These are phyloP conservation scores for Patella depressa DNA, from an alignment of 2,888 invertebrate species.

Conservation along the genomic window DNA sequence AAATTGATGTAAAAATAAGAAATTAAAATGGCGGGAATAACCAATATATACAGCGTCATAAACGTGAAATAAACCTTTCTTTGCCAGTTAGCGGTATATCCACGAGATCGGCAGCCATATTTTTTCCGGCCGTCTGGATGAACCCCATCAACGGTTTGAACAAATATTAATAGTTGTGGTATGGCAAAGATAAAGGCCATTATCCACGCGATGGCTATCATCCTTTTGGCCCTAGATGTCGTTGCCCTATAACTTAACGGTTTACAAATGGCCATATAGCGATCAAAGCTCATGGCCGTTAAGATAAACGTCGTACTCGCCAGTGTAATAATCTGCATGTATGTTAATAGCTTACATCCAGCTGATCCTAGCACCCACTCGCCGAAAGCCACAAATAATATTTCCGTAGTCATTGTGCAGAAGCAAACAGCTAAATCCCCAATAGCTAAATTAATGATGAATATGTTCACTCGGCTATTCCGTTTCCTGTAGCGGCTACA, in stretches of 20 bases:
- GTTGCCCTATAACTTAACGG: slow-evolving; percentile 67
- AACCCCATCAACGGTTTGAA: slow-evolving; percentile 63
- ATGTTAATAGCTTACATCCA: slow-evolving; percentile 70
- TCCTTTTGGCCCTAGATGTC: slow-evolving; percentile 64
- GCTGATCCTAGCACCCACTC: slow-evolving; percentile 72
- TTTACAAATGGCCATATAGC: slow-evolving; percentile 70
- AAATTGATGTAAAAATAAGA: slow-evolving; percentile 72
- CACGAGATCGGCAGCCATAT: slow-evolving; percentile 66
- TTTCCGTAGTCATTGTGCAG: slow-evolving; percentile 72
- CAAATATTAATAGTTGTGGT: slow-evolving; percentile 71
- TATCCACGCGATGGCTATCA: slow-evolving; percentile 70
- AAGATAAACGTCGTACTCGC: slow-evolving; percentile 72
- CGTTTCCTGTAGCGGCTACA: slow-evolving; percentile 66
- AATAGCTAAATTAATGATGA: slow-evolving; percentile 72
- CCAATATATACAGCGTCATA: slow-evolving; percentile 70
- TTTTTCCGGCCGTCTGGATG: slow-evolving; percentile 64
- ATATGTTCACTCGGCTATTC: slow-evolving; percentile 72
- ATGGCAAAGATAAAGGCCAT: slow-evolving; percentile 69
- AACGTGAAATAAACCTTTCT: slow-evolving; percentile 72
- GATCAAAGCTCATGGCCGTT: slow-evolving; percentile 72
- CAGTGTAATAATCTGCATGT: slow-evolving; percentile 71
- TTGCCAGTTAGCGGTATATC: slow-evolving; percentile 72
- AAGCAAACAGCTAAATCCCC: slow-evolving; percentile 72
- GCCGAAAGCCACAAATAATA: slow-evolving; percentile 71
- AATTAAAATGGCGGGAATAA: slow-evolving; percentile 71